phyloP scores from a whole-genome alignment of 2,797 vertebrate species.

The Prionace glauca region DNA sequence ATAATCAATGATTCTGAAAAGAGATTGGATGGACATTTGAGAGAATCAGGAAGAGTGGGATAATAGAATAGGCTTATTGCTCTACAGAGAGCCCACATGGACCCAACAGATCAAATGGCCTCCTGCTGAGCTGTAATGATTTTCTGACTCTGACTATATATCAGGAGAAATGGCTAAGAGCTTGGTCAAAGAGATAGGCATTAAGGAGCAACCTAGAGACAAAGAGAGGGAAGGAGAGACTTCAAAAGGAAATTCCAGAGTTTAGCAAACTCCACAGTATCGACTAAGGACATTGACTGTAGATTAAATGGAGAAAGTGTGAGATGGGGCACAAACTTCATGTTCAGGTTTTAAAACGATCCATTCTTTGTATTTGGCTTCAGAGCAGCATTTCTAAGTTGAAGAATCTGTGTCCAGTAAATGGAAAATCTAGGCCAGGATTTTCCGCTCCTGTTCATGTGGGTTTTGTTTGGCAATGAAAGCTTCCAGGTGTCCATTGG shows the following conservation, averaged over 20 bases:
- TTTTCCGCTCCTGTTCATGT: too few species aligned
- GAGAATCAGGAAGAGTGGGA: too few species aligned
- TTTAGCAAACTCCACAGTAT: background rate
- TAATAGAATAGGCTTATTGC: too few species aligned
- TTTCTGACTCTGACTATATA: too few species aligned
- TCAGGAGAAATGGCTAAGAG: background rate
- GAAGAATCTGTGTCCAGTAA: background rate
- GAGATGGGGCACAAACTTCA: background rate
- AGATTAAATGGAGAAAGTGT: background rate
- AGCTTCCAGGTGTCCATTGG: too few species aligned
- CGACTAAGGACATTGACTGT: background rate
- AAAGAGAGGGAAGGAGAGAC: background rate
- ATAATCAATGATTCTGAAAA: too few species aligned
- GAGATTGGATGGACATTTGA: too few species aligned
- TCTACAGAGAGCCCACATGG: too few species aligned
- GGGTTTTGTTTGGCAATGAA: too few species aligned
- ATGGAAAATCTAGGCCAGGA: background rate
- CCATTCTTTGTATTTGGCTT: background rate
- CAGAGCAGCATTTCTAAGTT: background rate
- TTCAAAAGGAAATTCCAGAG: background rate
- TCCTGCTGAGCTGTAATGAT: too few species aligned
- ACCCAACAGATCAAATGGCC: too few species aligned
- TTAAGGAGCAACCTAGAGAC: background rate
- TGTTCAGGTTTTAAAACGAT: background rate
- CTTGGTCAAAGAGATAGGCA: background rate